Base-by-base conservation (phyloP, 2,113 vertebrate genomes). In the Halcyon malimbica region DNA sequence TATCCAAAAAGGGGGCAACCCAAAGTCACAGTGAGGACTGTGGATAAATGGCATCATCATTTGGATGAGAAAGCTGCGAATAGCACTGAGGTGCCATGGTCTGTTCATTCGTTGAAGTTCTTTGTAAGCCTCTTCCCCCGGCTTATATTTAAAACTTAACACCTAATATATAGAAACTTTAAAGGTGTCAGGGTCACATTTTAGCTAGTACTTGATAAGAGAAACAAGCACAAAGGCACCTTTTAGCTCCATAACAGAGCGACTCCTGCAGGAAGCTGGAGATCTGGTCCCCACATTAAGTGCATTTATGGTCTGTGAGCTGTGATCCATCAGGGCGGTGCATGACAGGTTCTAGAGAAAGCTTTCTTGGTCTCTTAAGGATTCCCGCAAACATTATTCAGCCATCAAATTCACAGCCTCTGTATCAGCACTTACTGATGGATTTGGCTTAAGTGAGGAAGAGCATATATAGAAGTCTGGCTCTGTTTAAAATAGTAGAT, bases 321-420 rank as follows among this genome's bases (percentile, higher is more conserved):
- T 2, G 92, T 87, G 79, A 97, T 96, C 95, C 92, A 96, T 97
- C 90, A 91, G 65, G 76, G 83, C 92, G 73, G 59, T 50, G 86
- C 74, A 63, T 91, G 92, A 96, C 93, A 95, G 92, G 85, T 95
- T 56, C 88, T 59, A 73, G 64, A 81, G 85, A 79, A 95, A 94
- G 83, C 92, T 89, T 89, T 91, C 89, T 29, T 87, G 78, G 92
- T 93, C 88, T 91, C 92, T 85, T 82, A 92, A 93, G 92, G 71
- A 95, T 95, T 96, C 60, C 85, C 51, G 8, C 50, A 80, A 96
- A 74, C 64, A 85, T 96, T 95, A 96, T 93, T 94, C 73, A 93
- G 68, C 71, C 79, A 87, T 95, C 88, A 78, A 63, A 93, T 84
- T 93, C 88, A 96, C 95, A 96, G 94, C 76, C 92, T 68, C 94